Base-by-base conservation (phyloP, 2,888 invertebrate genomes). In the Punctoribates punctum region DNA sequence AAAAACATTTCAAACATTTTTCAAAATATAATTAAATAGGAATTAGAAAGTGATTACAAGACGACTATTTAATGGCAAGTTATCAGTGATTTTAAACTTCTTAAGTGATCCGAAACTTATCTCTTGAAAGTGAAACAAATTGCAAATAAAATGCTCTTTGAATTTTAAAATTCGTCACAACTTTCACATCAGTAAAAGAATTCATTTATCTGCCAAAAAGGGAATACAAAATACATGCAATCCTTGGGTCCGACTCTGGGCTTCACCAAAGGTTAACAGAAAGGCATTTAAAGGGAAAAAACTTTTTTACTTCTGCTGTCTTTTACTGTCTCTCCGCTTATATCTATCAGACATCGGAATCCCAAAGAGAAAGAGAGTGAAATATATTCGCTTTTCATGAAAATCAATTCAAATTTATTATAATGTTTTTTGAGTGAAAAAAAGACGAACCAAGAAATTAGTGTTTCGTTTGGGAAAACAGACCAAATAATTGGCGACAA, bases 51-150 rank as follows among this genome's bases (percentile, higher is more conserved):
- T 54, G 54, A 54, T 54, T 20, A 54, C 54, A 54, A 54, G 20
- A 54, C 48, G 1, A 20, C 20, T 20, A 54, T 54, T 54, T 54
- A 20, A 54, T 54, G 20, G 20, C 54, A 20, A 48, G 6, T 54
- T 54, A 54, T 54, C 54, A 54, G 54, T 54, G 5, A 54, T 20
- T 54, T 54, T n/a, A 20, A 20, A 54, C 3, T 54, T 54, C n/a
- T 54, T 54, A 20, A 54, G n/a, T 48, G 46, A 48, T 48, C 46
- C 15, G 46, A 48, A 48, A 48, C 46, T 15, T 48, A 15, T 48
- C 46, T 48, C 48, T 17, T 48, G 48, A 48, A 34, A 34, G 48
- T 48, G 62, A 62, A 62, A 62, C 62, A 62, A 29, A 62, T 62
- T 62, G 62, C 20, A 62, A 62, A 62, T 62, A 29, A 62, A 29